Conservation (phyloP, 2,888 invertebrate genomes). For the Erebia aethiops region DNA sequence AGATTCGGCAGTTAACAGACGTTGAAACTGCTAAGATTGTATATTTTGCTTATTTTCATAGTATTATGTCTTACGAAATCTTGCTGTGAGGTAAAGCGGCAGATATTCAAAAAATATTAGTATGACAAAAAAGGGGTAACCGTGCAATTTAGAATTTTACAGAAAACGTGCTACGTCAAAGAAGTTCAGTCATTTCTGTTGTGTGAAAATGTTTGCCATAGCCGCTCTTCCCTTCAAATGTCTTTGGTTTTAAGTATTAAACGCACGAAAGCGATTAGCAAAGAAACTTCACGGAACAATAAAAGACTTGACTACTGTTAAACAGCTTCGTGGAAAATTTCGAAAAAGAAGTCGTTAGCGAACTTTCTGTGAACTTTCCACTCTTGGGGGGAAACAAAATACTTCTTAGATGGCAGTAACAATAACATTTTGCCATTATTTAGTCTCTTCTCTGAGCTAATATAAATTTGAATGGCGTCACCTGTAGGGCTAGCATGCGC, state of each 20-base stretch:
- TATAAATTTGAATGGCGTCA: constrained; percentile 15
- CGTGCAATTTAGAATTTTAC: too few species aligned
- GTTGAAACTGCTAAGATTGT: too few species aligned
- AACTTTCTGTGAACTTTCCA: constrained; percentile 67
- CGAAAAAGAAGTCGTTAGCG: constrained; percentile 77
- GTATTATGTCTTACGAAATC: too few species aligned
- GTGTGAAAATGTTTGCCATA: neutral
- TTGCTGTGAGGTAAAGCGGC: too few species aligned
- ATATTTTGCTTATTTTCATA: too few species aligned
- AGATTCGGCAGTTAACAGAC: too few species aligned
- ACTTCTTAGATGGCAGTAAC: constrained; percentile 62
- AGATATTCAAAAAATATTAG: too few species aligned
- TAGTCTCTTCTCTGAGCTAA: constrained; percentile 35
- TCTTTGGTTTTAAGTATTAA: constrained; percentile 41
- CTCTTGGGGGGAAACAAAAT: constrained; percentile 67
- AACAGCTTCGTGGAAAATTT: constrained; percentile 68
- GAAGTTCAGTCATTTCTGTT: neutral
- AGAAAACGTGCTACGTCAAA: neutral
- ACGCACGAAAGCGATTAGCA: constrained; percentile 48
- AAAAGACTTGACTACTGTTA: constrained; percentile 65
- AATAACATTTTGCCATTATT: constrained; percentile 66
- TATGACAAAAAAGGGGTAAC: too few species aligned
- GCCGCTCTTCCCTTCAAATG: neutral
- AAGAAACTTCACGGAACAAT: constrained; percentile 52
- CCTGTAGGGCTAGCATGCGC: neutral